These are phyloP conservation scores for Lycodopsis pacificus DNA, from an alignment of 2,797 vertebrate species.

Conservation along the genomic window DNA sequence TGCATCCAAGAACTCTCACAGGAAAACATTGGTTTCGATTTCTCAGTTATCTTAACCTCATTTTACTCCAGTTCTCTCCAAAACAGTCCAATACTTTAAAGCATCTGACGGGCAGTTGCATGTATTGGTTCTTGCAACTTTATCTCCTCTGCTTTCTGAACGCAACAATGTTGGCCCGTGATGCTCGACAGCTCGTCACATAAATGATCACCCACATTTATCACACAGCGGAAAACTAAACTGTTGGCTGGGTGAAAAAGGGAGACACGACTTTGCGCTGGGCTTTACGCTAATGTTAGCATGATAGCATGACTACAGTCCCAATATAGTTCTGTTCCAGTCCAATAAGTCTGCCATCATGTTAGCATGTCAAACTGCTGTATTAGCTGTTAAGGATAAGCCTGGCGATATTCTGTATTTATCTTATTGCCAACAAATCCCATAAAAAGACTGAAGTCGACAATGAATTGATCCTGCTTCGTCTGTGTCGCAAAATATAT, in stretches of 20 bases:
- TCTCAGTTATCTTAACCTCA: not conserved
- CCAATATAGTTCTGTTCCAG: not conserved
- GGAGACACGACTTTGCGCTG: too few species aligned
- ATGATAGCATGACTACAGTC: not conserved
- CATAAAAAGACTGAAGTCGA: not conserved
- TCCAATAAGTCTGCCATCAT: not conserved
- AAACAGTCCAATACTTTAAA: not conserved
- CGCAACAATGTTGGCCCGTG: not conserved
- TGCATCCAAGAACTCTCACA: constrained; percentile 7
- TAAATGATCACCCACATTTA: not conserved
- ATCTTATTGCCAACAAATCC: not conserved
- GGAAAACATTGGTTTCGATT: constrained; percentile 4
- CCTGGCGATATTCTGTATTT: too few species aligned
- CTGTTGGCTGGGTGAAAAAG: not conserved
- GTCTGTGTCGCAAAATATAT: not conserved
- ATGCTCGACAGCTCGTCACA: not conserved
- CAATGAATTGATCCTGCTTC: too few species aligned
- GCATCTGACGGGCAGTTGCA: not conserved
- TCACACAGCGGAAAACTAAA: not conserved
- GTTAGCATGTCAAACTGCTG: not conserved
- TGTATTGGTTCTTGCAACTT: not conserved
- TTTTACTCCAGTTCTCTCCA: not conserved
- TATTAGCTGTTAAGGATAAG: not conserved
- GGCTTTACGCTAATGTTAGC: not conserved
- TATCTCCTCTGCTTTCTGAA: too few species aligned